Conservation (phyloP, 2,113 vertebrate species). For the Sylvietta virens region DNA sequence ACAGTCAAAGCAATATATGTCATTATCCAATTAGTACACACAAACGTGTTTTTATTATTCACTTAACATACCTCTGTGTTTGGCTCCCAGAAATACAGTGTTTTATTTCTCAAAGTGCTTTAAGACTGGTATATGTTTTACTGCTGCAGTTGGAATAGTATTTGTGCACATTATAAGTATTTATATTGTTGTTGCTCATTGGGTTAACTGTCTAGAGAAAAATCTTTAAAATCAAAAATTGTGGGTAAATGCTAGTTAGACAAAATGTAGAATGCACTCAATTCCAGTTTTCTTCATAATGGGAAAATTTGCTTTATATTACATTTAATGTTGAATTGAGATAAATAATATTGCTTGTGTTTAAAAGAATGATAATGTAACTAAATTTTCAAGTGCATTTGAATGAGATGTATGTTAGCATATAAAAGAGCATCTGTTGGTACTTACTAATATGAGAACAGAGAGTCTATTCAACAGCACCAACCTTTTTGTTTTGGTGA, state of each 20-base stretch:
- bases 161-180: not conserved
- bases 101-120: slow-evolving; percentile 39
- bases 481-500: not conserved
- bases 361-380: slow-evolving; percentile 13
- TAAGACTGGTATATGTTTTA: slow-evolving; percentile 32
- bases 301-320: not conserved
- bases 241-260: slow-evolving; percentile 7
- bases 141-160: not conserved
- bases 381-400: slow-evolving; percentile 12
- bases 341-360: not conserved
- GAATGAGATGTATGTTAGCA: not conserved
- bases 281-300: not conserved
- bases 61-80: slow-evolving; percentile 61
- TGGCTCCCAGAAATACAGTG: slow-evolving; percentile 13
- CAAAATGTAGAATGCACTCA: not conserved
- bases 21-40: slow-evolving; percentile 74
- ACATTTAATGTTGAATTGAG: not conserved
- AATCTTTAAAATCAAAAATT: not conserved
- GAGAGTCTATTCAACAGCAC: not conserved
- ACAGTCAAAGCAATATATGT: slow-evolving; percentile 64
- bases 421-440: not conserved
- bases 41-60: slow-evolving; percentile 52
- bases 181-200: not conserved
- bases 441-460: not conserved
- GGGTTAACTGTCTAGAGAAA: slow-evolving; percentile 17